A percentile compares a stretch with the other conserved stretches of the same genome.
Evolutionary conservation across 2,797 vertebrate species (phyloP).

Genomic region (Schizopygopsis pylzovi): DNA sequence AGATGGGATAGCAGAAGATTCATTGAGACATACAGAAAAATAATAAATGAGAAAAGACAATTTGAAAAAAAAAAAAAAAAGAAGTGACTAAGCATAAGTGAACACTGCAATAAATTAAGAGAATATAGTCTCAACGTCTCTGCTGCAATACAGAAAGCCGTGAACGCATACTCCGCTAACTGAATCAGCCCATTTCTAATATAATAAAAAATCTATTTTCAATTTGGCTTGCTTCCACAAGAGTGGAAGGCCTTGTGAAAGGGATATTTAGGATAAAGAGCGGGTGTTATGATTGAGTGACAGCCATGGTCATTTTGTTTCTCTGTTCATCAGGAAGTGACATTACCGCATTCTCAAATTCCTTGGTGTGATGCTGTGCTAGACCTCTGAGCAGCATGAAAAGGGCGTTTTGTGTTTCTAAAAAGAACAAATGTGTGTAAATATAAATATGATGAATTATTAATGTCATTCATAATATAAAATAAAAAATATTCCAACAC

Average conservation of each 20-base stretch:
- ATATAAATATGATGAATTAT: not conserved
- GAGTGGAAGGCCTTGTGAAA: conserved; percentile 39
- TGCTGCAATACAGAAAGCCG: conserved; percentile 43
- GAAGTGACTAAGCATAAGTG: not conserved
- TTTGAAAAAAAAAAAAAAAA: conserved; percentile 20
- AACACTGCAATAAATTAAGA: conserved; percentile 69
- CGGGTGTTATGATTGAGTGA: conserved; percentile 67
- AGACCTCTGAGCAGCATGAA: conserved; percentile 77
- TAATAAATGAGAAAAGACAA: conserved; percentile 25
- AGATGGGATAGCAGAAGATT: conserved; percentile 38
- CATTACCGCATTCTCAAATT: conserved; percentile 79
- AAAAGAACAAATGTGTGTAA: conserved; percentile 19
- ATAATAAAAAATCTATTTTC: conserved; percentile 57
- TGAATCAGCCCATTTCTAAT: conserved; percentile 13
- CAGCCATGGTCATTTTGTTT: conserved; percentile 68
- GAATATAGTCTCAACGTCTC: conserved; percentile 48
- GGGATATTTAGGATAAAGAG: not conserved
- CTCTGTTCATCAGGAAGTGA: conserved; percentile 80
- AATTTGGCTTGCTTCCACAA: conserved; percentile 42
- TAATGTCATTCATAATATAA: not conserved
- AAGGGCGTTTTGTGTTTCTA: conserved; percentile 79
- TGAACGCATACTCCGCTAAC: conserved; percentile 54
- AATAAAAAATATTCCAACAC: not conserved
- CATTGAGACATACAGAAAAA: conserved; percentile 2
- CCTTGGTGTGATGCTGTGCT: conserved; percentile 75